A percentile compares a stretch with the other conserved stretches of the same genome.
Conservation (phyloP, 2,113 vertebrate species). For the Hypocryptadius cinnamomeus region DNA sequence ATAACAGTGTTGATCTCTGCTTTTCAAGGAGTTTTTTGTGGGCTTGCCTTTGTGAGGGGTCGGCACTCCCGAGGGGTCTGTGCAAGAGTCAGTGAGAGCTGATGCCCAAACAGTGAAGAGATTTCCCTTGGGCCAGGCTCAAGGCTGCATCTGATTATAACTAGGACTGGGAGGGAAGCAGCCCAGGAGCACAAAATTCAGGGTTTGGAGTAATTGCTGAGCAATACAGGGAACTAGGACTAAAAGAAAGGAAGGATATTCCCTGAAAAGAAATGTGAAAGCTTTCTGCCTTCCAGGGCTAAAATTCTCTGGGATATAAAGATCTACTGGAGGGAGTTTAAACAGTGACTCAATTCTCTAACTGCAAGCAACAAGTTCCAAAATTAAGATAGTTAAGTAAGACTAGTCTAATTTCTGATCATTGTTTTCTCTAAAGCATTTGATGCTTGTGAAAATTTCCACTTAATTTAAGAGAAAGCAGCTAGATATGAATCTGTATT, state of each 20-base stretch:
- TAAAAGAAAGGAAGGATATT: neutral
- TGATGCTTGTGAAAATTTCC: neutral
- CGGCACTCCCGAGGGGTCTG: accelerated
- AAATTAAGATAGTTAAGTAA: neutral
- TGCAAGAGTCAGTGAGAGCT: neutral
- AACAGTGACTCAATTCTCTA: neutral
- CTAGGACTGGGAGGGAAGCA: neutral
- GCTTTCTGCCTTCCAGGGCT: neutral
- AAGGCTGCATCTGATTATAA: neutral
- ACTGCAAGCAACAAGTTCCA: neutral
- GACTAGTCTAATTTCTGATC: neutral
- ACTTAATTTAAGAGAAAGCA: neutral
- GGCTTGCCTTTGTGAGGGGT: neutral
- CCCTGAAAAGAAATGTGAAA: neutral
- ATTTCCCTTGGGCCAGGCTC: neutral
- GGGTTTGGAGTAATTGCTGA: neutral
- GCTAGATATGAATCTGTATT: neutral
- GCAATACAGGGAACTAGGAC: neutral
- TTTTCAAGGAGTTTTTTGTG: neutral
- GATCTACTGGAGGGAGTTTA: neutral
- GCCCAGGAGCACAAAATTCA: neutral
- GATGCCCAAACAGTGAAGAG: neutral
- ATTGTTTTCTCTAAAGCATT: neutral
- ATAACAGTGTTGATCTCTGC: neutral
- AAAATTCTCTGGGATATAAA: neutral